Percentiles rank a stretch among this genome's conserved stretches.
phyloP scores from a whole-genome alignment of 2,113 vertebrate genomes.

The Hylia prasina region DNA sequence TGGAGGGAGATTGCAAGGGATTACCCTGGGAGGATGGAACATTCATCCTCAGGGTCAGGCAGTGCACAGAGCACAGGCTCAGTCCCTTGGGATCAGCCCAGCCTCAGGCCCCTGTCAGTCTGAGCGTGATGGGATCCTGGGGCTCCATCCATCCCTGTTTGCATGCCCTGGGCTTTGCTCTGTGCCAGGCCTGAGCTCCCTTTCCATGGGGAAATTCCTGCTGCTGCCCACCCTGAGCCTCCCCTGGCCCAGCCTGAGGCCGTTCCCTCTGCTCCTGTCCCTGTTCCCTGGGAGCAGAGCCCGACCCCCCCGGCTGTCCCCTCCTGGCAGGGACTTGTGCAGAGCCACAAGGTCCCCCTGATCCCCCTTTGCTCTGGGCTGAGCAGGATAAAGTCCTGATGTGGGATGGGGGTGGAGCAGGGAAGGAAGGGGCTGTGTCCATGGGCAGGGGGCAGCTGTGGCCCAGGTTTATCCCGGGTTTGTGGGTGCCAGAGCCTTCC shows the following conservation, averaged over 20 bases:
- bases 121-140: rapidly evolving
- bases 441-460: background rate
- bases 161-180: background rate
- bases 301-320: background rate
- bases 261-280: background rate
- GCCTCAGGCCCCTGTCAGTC: background rate
- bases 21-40: rapidly evolving
- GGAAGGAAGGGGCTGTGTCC: background rate
- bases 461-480: background rate
- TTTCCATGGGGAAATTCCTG: background rate
- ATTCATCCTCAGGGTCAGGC: rapidly evolving
- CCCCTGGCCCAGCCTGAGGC: background rate
- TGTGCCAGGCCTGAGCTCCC: too few relatives aligned
- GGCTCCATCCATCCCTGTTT: background rate
- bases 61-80: rapidly evolving
- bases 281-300: background rate
- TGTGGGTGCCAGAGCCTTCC: background rate
- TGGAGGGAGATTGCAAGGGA: background rate
- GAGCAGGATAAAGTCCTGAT: background rate
- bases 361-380: background rate
- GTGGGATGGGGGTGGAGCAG: background rate
- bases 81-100: background rate
- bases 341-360: background rate
- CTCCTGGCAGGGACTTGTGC: background rate
- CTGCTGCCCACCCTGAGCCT: background rate